phyloP scores from a whole-genome alignment of 2,113 vertebrate species.

The Prunella fulvescens region DNA sequence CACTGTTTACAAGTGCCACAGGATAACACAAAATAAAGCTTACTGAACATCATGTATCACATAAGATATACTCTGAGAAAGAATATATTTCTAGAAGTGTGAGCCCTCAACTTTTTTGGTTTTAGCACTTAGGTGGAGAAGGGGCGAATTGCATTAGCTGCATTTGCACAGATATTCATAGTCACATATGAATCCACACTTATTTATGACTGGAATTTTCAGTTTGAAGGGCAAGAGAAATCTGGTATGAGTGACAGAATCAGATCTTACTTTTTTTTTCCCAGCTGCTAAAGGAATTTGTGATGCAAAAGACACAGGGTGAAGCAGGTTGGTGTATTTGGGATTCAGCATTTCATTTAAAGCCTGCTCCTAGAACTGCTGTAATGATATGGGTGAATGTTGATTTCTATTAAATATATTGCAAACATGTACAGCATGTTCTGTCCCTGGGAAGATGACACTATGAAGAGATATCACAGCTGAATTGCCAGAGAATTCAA shows the following conservation, averaged over 20 bases:
- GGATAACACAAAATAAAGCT: background rate
- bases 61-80: background rate
- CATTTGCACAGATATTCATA: background rate
- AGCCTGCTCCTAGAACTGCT: background rate
- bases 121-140: background rate
- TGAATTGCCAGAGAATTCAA: constrained; percentile 38
- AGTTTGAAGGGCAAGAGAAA: background rate
- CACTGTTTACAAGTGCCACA: background rate
- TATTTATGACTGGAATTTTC: background rate
- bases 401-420: constrained; percentile 27
- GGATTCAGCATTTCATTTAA: background rate
- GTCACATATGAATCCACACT: background rate
- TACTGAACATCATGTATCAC: background rate
- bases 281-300: background rate
- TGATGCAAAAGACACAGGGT: background rate
- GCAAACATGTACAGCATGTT: constrained; percentile 42
- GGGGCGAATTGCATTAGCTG: background rate
- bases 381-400: background rate
- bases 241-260: background rate
- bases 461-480: background rate
- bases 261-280: background rate
- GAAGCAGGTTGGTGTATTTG: background rate
- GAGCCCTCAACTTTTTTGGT: background rate
- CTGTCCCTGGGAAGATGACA: constrained; percentile 50
- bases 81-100: background rate